A percentile compares a stretch with the other conserved stretches of the same genome.
phyloP scores from a whole-genome alignment of 2,113 vertebrate species.

The Cichladusa arquata region DNA sequence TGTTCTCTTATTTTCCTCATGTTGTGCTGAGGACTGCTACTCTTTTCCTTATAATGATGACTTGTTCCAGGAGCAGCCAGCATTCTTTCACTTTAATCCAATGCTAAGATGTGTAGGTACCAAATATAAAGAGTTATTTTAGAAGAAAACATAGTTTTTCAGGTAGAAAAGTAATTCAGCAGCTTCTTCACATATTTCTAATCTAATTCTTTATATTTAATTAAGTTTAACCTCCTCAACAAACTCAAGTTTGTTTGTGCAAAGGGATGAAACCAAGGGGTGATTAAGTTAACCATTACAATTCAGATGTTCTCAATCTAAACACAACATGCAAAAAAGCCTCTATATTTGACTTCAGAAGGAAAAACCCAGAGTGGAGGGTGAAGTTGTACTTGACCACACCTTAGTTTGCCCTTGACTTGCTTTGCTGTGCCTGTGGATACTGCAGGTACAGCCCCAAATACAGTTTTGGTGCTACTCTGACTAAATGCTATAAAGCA shows the following conservation, averaged over 20 bases:
- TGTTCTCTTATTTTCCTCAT: constrained; percentile 43
- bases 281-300: background rate
- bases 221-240: background rate
- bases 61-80: background rate
- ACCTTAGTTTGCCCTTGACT: background rate
- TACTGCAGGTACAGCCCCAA: background rate
- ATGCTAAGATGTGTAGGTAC: background rate
- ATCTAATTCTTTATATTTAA: background rate
- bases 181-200: background rate
- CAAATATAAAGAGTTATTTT: background rate
- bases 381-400: background rate
- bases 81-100: background rate
- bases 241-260: background rate
- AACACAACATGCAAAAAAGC: background rate
- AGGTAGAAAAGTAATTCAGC: background rate
- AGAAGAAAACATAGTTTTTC: background rate
- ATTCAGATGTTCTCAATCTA: background rate
- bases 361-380: background rate
- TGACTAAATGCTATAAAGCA: background rate
- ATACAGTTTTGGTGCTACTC: background rate
- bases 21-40: background rate
- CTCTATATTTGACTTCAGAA: background rate
- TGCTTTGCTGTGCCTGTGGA: background rate
- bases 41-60: background rate
- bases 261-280: background rate